Evolutionary conservation across 2,113 vertebrate genomes (phyloP).

Genomic region (Scomber colias): DNA sequence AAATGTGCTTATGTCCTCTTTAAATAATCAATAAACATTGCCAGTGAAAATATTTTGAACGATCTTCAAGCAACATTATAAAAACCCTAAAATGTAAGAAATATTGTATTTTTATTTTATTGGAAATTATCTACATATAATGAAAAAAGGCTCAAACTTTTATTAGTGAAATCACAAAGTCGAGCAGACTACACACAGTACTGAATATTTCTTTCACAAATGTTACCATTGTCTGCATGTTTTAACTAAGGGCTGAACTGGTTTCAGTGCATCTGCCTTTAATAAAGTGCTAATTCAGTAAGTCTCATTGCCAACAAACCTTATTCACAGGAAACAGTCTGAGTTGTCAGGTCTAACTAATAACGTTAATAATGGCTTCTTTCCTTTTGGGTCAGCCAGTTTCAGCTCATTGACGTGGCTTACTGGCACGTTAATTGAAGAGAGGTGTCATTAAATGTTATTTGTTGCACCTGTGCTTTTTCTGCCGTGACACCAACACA

Average conservation of each 20-base stretch:
- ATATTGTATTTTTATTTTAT: not conserved
- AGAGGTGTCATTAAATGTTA: not conserved
- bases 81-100: not conserved
- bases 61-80: not conserved
- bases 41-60: not conserved
- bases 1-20: too few relatives aligned
- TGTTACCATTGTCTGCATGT: too few relatives aligned
- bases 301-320: not conserved
- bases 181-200: too few relatives aligned
- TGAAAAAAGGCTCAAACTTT: not conserved
- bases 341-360: not conserved
- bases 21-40: not conserved
- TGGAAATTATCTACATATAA: not conserved
- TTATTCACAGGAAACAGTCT: not conserved
- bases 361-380: not conserved
- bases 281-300: not conserved
- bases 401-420: not conserved
- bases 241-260: not conserved
- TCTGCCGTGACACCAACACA: not conserved
- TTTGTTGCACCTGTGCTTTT: constrained; percentile 7
- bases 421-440: not conserved
- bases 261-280: not conserved
- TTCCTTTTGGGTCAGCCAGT: not conserved
- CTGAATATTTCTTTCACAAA: not conserved
- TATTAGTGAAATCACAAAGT: too few relatives aligned